Percentiles rank a stretch among this genome's conserved stretches.
phyloP scores from a whole-genome alignment of 2,113 vertebrate species.

The Nothobranchius kuhntae region DNA sequence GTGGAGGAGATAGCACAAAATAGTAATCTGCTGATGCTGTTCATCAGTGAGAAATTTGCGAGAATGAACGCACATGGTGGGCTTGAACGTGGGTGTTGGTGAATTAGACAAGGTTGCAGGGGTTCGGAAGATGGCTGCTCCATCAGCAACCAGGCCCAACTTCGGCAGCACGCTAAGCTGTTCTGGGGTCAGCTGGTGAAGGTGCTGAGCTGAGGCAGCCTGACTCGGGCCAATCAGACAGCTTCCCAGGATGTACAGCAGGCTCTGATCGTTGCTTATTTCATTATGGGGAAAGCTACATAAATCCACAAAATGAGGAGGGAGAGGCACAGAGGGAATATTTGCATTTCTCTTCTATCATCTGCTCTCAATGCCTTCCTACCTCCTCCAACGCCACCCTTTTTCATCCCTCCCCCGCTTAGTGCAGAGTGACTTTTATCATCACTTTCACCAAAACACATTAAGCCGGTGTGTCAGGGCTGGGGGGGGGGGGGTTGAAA shows the following conservation, averaged over 20 bases:
- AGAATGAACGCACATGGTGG: constrained; percentile 55
- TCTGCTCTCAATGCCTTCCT: constrained; percentile 31
- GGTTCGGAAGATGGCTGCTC: constrained; percentile 54
- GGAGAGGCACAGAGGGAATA: constrained; percentile 74
- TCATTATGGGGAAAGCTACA: constrained; percentile 79
- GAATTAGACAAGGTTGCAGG: constrained; percentile 55
- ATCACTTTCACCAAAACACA: constrained; percentile 82
- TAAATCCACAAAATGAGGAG: constrained; percentile 77
- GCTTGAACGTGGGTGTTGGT: constrained; percentile 59
- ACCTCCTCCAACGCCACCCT: constrained; percentile 32
- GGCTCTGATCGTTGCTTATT: constrained; percentile 76
- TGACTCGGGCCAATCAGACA: constrained; percentile 44
- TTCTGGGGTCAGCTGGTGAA: constrained; percentile 63
- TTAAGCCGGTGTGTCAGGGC: constrained; percentile 77
- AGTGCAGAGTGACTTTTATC: constrained; percentile 81
- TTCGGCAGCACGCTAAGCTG: constrained; percentile 54
- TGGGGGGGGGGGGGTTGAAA: constrained; percentile 53
- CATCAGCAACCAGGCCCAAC: constrained; percentile 51
- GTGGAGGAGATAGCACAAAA: constrained; percentile 73
- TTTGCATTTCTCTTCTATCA: constrained; percentile 76
- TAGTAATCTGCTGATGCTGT: constrained; percentile 74
- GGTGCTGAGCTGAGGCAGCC: constrained; percentile 44
- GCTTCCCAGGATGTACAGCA: constrained; percentile 59
- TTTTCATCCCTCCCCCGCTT: constrained; percentile 65
- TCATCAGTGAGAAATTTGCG: constrained; percentile 65